phyloP scores from a whole-genome alignment of 1,140 invertebrate species.

The Microplitis demolitor region DNA sequence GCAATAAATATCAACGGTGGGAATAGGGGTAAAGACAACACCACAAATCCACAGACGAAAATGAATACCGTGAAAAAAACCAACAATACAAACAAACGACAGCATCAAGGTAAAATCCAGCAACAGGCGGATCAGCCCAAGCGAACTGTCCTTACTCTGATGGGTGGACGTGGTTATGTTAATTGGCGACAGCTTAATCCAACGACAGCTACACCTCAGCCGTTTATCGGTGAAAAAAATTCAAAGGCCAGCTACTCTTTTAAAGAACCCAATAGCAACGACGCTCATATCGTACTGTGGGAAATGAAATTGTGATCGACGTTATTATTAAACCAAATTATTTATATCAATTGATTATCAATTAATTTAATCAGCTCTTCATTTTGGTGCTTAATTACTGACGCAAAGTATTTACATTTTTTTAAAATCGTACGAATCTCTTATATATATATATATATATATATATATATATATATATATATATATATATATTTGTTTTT shows the following conservation, averaged over 20 bases:
- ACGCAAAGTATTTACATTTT: too few relatives aligned
- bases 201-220: slow-evolving; percentile 11
- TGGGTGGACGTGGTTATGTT: slow-evolving; percentile 86
- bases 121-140: slow-evolving; percentile 63
- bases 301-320: slow-evolving; percentile 82
- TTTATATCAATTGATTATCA: too few relatives aligned
- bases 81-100: slow-evolving; percentile 18
- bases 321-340: slow-evolving; percentile 1
- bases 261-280: slow-evolving; percentile 71
- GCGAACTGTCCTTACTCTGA: slow-evolving; percentile 81
- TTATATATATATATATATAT: too few relatives aligned
- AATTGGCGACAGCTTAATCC: slow-evolving; percentile 73
- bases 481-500: too few relatives aligned
- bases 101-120: slow-evolving; percentile 40
- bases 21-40: slow-evolving; percentile 32
- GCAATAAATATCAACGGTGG: background rate
- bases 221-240: slow-evolving; percentile 45
- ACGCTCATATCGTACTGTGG: slow-evolving; percentile 88
- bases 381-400: too few relatives aligned
- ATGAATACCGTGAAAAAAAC: slow-evolving; percentile 9
- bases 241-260: slow-evolving; percentile 50
- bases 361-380: too few relatives aligned
- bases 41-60: slow-evolving; percentile 31
- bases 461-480: too few relatives aligned
- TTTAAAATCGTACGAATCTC: too few relatives aligned